phyloP scores from a whole-genome alignment of 2,888 invertebrate species.

The Callyntrura sp. region DNA sequence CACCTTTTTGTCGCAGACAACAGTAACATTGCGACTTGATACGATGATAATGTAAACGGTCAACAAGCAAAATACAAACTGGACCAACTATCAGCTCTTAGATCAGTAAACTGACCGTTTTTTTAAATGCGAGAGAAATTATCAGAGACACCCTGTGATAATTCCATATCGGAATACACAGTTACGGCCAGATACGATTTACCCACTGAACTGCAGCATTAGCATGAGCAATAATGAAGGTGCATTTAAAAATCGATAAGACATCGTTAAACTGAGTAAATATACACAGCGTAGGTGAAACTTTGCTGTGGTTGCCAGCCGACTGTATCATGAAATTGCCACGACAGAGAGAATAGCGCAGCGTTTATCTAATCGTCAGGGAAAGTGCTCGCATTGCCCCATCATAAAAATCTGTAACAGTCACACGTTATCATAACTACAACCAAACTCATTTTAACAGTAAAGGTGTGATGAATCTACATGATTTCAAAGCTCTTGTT shows the following conservation, averaged over 20 bases:
- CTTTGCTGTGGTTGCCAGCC: background rate
- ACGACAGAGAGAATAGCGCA: background rate
- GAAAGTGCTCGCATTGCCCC: background rate
- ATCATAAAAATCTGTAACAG: background rate
- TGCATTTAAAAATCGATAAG: background rate
- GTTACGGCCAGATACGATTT: background rate
- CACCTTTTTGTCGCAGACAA: too few species aligned
- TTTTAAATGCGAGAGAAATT: background rate
- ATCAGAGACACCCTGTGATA: background rate
- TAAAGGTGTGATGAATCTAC: too few species aligned
- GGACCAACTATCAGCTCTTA: background rate
- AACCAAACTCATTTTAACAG: too few species aligned
- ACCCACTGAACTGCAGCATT: background rate
- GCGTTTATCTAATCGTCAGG: background rate
- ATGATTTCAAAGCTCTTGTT: too few species aligned
- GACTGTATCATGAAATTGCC: background rate
- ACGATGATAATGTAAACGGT: background rate
- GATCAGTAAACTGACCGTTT: background rate
- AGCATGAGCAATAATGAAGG: conserved; percentile 22
- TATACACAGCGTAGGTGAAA: background rate
- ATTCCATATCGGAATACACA: background rate
- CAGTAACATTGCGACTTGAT: too few species aligned
- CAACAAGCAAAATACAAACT: background rate
- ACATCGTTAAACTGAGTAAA: background rate
- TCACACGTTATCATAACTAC: too few species aligned